Percentiles rank a stretch among this genome's conserved stretches.
These are phyloP conservation scores for Catotricha subobsoleta DNA, from an alignment of 2,888 invertebrate species.

Conservation along the genomic window DNA sequence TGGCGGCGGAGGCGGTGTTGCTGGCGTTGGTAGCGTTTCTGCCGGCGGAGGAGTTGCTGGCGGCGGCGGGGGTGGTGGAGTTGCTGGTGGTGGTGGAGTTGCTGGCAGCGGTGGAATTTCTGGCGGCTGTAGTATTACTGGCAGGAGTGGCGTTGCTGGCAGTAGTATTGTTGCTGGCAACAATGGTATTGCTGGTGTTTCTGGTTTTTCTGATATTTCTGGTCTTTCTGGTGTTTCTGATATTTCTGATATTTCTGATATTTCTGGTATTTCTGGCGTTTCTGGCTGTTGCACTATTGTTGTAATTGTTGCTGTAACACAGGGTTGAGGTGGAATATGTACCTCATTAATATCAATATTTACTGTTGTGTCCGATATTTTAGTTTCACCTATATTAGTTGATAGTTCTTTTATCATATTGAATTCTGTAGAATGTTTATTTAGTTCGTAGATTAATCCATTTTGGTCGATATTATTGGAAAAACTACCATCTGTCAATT, in stretches of 20 bases:
- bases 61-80: neutral
- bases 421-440: neutral
- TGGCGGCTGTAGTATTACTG: too few relatives aligned
- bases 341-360: too few relatives aligned
- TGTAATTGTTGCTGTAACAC: neutral
- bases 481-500: too few relatives aligned
- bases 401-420: too few relatives aligned
- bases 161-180: too few relatives aligned
- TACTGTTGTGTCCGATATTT: too few relatives aligned
- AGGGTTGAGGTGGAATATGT: conserved; percentile 4
- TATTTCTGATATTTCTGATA: neutral
- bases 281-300: neutral
- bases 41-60: neutral
- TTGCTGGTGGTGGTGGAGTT: neutral
- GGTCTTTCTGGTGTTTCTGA: neutral
- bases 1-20: neutral
- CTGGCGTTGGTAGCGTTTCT: neutral
- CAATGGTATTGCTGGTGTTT: neutral
- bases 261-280: neutral
- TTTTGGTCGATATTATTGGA: too few relatives aligned
- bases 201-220: neutral
- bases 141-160: too few relatives aligned
- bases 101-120: neutral
- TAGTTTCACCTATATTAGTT: neutral
- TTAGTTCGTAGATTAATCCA: too few relatives aligned